Evolutionary conservation across 2,113 vertebrate genomes (phyloP), one percentile per base, ranked within the genome.

Genomic region (Sminthopsis crassicaudata): DNA sequence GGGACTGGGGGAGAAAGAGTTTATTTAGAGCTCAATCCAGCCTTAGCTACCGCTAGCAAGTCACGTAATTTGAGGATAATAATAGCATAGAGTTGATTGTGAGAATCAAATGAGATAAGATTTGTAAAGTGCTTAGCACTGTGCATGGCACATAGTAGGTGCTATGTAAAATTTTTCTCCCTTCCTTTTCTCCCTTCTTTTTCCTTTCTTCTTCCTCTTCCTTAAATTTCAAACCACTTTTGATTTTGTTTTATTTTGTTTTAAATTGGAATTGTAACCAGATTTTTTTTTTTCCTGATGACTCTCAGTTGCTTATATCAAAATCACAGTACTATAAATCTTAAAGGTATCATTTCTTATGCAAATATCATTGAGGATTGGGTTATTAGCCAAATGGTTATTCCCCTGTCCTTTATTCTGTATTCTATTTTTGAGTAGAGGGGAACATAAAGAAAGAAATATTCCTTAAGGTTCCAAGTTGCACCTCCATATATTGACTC

Each of bases 381-480:
- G 93, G 76, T 0, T 89, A 0, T 23, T 9, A 52, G 7, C 50
- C 11, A 53, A 48, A 25, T 1, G 1, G 7, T 19, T 25, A 36
- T 42, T 51, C 48, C 16, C 42, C 19, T 46, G 2, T 1, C 24
- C 26, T 26, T 48, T 30, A 1, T 42, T 92, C 22, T 53, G 42
- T 26, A 46, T 26, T 91, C 89, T 53, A 50, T 23, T 27, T 60
- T 30, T 30, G 53, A 42, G 91, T 9, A 50, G 42, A 89, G 19
- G 8, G 16, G 27, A 84, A 92, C 36, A 42, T 30, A 50, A 89
- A 19, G 0, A 7, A 53, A 60, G 27, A 23, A 25, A 26, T 16
- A 9, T 12, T 50, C 24, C 22, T 10, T 3, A 51, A 11, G 0
- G 3, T 7, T 27, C 50, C 7, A 26, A n/a, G 2, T 0, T 30